Evolutionary conservation across 2,888 invertebrate species (phyloP), one percentile per base, ranked within the genome.

Genomic region (Catocala sponsa): DNA sequence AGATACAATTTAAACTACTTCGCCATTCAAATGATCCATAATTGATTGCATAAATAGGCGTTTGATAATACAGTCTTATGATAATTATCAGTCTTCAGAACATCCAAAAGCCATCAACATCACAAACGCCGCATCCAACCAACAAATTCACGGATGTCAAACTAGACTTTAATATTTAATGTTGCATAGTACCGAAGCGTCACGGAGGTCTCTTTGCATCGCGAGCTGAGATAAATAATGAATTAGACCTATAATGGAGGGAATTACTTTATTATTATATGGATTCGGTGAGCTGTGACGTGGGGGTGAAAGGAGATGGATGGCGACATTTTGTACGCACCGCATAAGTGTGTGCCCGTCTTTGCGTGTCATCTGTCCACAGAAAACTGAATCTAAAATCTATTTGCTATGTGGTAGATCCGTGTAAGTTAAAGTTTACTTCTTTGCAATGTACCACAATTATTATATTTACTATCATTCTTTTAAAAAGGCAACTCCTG

Each of bases 161-260:
- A 74, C 70, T 76, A 76, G 74, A 73, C 70, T 73, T 76, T 70
- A 74, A 74, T 76, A 76, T 74, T 74, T 73, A 67, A 67, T 73
- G 53, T 62, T 59, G 32, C 15, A n/a, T 50, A 70, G 63, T 61
- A 76, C 59, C 61, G 54, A 76, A 68, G 63, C 74, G 38, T 55
- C 38, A 15, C 44, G 38, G 41, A 33, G 38, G 35, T 35, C n/a
- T 33, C 33, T 54, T 50, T 50, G 43, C 62, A 60, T 72, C 61
- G 50, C 46, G 56, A 53, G 55, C 33, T 53, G 68, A 58, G 59
- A 56, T 76, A 74, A 74, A 74, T 74, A 76, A 76, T 76, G 59
- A 74, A 75, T 59, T 59, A 54, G 57, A 62, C 54, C 54, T 70
- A 25, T 61, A 63, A 52, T 70, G 57, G 62, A 55, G 49, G 11